Evolutionary conservation across 2,888 invertebrate species (phyloP).

Genomic region (Acleris emargana): DNA sequence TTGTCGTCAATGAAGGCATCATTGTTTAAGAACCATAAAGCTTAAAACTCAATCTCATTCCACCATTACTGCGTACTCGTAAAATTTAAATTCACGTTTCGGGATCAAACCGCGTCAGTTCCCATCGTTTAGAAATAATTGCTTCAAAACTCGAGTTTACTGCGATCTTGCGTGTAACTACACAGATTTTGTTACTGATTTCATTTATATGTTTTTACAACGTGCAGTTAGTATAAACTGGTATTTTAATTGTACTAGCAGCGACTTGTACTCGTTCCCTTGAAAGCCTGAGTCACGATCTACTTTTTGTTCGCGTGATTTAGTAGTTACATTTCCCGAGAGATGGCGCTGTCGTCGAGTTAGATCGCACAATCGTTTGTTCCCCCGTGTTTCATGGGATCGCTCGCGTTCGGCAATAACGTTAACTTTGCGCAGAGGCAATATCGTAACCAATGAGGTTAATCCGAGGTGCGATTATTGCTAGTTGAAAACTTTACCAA

Average conservation of each 20-base stretch:
- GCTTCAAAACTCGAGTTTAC: constrained; percentile 23
- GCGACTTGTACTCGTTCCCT: constrained; percentile 14
- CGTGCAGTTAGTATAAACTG: constrained; percentile 20
- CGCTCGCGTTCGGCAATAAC: accelerated
- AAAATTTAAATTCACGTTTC: constrained; percentile 25
- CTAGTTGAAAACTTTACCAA: constrained; percentile 97
- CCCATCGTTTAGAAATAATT: constrained; percentile 33
- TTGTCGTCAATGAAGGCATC: too few relatives aligned
- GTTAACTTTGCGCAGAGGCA: constrained; percentile 94
- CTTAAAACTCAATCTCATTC: constrained; percentile 10
- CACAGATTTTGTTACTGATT: constrained; percentile 33
- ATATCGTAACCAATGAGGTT: constrained; percentile 96
- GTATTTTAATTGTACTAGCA: constrained; percentile 29
- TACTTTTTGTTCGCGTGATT: constrained; percentile 20
- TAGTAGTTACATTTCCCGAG: constrained; percentile 28
- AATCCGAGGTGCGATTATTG: constrained; percentile 95
- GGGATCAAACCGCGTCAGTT: constrained; percentile 22
- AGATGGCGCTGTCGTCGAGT: constrained; percentile 52
- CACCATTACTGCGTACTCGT: constrained; percentile 5
- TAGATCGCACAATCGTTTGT: constrained; percentile 55
- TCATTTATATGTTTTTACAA: constrained; percentile 35
- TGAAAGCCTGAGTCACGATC: constrained; percentile 21
- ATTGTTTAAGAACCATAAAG: background rate
- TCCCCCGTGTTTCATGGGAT: constrained; percentile 32
- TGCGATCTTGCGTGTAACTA: constrained; percentile 21